These are phyloP conservation scores for Orchestia grillus DNA, from an alignment of 1,140 invertebrate genomes.

Conservation along the genomic window DNA sequence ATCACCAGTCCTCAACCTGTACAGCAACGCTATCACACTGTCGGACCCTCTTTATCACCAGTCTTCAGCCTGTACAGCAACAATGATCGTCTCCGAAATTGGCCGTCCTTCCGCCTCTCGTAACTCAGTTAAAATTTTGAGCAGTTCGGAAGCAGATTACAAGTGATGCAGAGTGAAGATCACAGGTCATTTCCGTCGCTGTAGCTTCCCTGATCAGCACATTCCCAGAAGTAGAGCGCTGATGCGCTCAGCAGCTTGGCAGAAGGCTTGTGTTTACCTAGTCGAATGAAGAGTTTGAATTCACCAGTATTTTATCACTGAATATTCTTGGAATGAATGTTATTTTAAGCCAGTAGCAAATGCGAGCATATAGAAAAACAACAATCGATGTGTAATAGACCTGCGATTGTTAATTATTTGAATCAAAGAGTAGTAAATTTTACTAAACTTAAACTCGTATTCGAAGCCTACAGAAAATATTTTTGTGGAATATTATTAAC, in stretches of 20 bases:
- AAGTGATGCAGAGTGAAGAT: not conserved
- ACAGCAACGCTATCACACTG: no score
- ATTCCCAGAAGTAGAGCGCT: not conserved
- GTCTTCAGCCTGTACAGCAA: not conserved
- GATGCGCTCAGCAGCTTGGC: not conserved
- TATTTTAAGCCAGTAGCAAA: not conserved
- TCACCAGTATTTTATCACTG: not conserved
- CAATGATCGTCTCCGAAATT: not conserved
- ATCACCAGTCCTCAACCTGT: not conserved
- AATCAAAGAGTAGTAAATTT: no score
- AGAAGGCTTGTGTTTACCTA: not conserved
- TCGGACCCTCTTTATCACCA: no score
- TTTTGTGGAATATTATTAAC: no score
- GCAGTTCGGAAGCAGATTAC: not conserved
- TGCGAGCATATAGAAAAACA: no score
- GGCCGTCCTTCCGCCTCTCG: not conserved
- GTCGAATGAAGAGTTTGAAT: not conserved
- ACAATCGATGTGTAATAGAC: no score
- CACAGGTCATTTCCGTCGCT: not conserved
- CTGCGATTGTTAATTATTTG: no score
- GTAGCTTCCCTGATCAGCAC: not conserved
- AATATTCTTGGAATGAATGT: not conserved
- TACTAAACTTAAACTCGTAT: no score
- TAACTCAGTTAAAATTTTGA: not conserved
- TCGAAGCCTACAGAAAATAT: no score